phyloP scores from a whole-genome alignment of 2,113 vertebrate species.

The Esox niger region DNA sequence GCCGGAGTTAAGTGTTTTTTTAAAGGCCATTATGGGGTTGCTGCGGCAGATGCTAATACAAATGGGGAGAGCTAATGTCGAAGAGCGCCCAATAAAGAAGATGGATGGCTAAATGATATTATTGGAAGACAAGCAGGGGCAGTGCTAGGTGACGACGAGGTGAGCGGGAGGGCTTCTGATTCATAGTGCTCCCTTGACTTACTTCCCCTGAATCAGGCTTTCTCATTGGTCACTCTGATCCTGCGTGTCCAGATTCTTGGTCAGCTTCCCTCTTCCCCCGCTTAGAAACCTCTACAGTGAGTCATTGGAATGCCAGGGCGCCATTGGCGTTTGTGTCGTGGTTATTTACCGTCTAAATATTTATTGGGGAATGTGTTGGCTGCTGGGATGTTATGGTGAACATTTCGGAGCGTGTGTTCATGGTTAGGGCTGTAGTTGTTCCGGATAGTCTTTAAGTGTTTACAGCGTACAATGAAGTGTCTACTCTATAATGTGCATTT shows the following conservation, averaged over 20 bases:
- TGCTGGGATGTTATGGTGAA: no score
- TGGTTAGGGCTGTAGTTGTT: no score
- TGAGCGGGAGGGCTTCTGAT: conserved; percentile 61
- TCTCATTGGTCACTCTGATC: not conserved
- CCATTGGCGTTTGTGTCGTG: not conserved
- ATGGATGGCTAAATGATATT: conserved; percentile 86
- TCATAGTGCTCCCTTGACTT: no score
- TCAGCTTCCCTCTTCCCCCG: not conserved
- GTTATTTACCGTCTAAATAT: conserved; percentile 1
- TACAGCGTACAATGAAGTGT: not conserved
- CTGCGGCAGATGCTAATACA: conserved; percentile 83
- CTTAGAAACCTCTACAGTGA: not conserved
- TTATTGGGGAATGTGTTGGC: not conserved
- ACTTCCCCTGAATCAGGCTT: no score
- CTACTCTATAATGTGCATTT: conserved; percentile 12
- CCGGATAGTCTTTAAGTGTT: no score
- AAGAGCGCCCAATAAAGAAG: conserved; percentile 85
- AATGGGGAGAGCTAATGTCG: conserved; percentile 85
- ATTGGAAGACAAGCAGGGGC: conserved; percentile 54
- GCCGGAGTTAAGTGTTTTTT: conserved; percentile 84
- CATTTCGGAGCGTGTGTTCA: no score
- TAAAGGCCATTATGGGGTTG: conserved; percentile 80
- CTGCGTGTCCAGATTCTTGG: not conserved
- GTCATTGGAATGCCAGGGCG: not conserved
- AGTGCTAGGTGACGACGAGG: conserved; percentile 45